phyloP scores from a whole-genome alignment of 1,140 invertebrate species.

The Octopus bimaculoides region DNA sequence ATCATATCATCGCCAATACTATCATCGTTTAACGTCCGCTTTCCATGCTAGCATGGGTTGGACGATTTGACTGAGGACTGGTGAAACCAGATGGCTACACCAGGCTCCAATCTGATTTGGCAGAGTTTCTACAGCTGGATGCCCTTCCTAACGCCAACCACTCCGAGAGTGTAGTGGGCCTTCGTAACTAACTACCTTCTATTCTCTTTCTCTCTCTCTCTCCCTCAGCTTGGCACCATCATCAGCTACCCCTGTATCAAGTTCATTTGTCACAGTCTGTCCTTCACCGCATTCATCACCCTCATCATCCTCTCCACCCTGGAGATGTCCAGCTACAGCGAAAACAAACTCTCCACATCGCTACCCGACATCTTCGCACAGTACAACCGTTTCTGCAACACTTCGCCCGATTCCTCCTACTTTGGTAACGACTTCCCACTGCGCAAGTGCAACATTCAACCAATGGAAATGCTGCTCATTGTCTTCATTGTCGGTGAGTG shows the following conservation, averaged over 20 bases:
- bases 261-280: conserved; percentile 59
- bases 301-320: conserved; percentile 60
- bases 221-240: conserved; percentile 36
- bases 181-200: too few species aligned
- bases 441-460: conserved; percentile 30
- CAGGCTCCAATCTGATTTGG: too few species aligned
- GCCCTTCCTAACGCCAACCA: too few species aligned
- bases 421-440: conserved; percentile 41
- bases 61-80: too few species aligned
- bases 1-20: too few species aligned
- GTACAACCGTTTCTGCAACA: conserved; percentile 24
- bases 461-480: conserved; percentile 39
- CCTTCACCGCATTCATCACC: conserved; percentile 65
- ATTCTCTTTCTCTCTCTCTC: conserved; percentile 9
- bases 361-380: conserved; percentile 20
- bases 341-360: conserved; percentile 19
- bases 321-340: conserved; percentile 35
- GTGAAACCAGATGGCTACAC: too few species aligned
- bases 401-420: conserved; percentile 11
- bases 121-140: too few species aligned
- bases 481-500: conserved; percentile 47
- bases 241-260: conserved; percentile 51
- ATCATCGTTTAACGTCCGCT: too few species aligned
- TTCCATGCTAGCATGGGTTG: too few species aligned
- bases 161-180: too few species aligned